Base-by-base conservation (phyloP, 2,113 vertebrate genomes). In the Zosterops hypoxanthus region DNA sequence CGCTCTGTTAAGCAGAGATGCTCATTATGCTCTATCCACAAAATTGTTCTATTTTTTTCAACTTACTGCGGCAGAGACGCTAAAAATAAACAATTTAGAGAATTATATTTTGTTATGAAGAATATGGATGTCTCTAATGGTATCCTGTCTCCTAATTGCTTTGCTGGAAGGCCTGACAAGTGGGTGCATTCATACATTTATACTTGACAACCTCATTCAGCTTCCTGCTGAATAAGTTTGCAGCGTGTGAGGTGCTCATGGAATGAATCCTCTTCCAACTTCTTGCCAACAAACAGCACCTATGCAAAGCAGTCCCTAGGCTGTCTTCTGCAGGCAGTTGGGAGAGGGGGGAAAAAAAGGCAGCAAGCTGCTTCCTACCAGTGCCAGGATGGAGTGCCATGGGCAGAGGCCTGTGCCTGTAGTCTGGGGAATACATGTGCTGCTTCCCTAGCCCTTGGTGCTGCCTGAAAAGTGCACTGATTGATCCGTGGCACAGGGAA, bases 361-460 rank as follows among this genome's bases (percentile, higher is more conserved):
- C 0, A 0, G 13, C 20, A 36, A 65, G 4, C 34, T 10, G 0
- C 64, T 73, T 80, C 25, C 18, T 12, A 4, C 44, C 4, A 4
- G 4, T 2, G 31, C 13, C n/a, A 41, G 15, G 31, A 36, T 15
- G 0, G 0, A 2, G 3, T 0, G 1, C 50, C 3, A 1, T 0
- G 14, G 46, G 46, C 20, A 66, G 71, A n/a, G 8, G 9, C 13
- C 36, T 1, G 1, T 36, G 41, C 44, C 52, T 57, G 42, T 49
- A 56, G 24, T 26, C 34, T 19, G 7, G 31, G 42, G 33, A 70
- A 46, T 2, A 16, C 4, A 2, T 26, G 73, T 44, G 33, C 52
- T 1, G 0, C 41, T 85, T 95, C 73, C 42, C 71, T 19, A 56
- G 49, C 82, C 60, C 33, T 31, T 64, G 77, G 63, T 24, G 39